phyloP scores from a whole-genome alignment of 2,113 vertebrate genomes.

The Urocynchramus pylzowi region DNA sequence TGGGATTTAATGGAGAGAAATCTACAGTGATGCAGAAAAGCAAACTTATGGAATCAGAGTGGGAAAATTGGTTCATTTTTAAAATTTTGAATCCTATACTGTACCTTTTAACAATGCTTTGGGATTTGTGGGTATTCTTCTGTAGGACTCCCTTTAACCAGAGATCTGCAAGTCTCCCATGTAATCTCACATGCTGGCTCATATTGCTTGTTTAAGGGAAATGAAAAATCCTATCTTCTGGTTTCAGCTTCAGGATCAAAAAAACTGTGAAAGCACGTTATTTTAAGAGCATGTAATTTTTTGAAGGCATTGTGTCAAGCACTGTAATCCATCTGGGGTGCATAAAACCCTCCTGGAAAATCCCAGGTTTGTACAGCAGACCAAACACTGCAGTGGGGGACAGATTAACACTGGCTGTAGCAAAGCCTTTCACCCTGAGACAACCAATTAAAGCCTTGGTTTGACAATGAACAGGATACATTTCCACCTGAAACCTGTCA shows the following conservation, averaged over 20 bases:
- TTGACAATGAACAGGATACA: background rate
- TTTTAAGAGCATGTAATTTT: background rate
- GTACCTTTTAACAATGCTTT: background rate
- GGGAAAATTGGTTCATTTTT: background rate
- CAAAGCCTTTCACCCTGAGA: background rate
- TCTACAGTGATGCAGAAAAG: background rate
- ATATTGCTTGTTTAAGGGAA: background rate
- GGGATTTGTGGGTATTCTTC: background rate
- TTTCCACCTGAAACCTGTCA: background rate
- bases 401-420: background rate
- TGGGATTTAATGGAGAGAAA: background rate
- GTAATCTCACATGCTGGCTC: background rate
- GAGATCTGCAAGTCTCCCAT: background rate
- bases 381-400: background rate
- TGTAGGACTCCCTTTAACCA: background rate
- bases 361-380: background rate
- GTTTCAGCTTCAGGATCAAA: background rate
- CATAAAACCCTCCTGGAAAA: background rate
- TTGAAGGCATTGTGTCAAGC: conserved; percentile 9
- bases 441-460: background rate
- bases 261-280: background rate
- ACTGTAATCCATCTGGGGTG: background rate
- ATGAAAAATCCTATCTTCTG: background rate
- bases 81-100: background rate
- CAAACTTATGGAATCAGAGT: background rate